phyloP scores from a whole-genome alignment of 2,888 invertebrate genomes.

The Myathropa florea region DNA sequence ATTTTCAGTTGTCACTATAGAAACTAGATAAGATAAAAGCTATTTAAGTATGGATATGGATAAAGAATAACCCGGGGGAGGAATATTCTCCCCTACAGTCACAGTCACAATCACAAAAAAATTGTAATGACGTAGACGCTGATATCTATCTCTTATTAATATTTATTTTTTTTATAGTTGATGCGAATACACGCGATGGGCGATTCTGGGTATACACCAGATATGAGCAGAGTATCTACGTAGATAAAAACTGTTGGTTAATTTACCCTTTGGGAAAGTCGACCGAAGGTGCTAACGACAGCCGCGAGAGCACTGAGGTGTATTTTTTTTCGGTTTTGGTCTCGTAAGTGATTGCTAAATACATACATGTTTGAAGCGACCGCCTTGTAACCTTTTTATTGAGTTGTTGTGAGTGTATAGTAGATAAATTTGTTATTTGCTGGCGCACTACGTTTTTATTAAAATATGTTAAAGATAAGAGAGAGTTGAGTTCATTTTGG shows the following conservation, averaged over 20 bases:
- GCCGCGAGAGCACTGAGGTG: constrained; percentile 10
- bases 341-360: constrained; percentile 57
- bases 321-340: constrained; percentile 9
- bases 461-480: constrained; percentile 38
- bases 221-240: constrained; percentile 33
- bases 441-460: constrained; percentile 22
- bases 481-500: constrained; percentile 32
- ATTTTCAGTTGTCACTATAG: constrained; percentile 62
- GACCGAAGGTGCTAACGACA: constrained; percentile 65
- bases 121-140: constrained; percentile 50
- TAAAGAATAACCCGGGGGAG: constrained; percentile 39
- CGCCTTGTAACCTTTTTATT: constrained; percentile 61
- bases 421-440: constrained; percentile 63
- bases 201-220: constrained; percentile 22
- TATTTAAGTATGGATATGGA: constrained; percentile 46
- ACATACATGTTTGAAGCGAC: constrained; percentile 55
- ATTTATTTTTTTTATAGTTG: constrained; percentile 27
- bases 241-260: constrained; percentile 52
- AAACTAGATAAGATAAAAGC: constrained; percentile 66
- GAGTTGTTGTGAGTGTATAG: constrained; percentile 46
- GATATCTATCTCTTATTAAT: constrained; percentile 20
- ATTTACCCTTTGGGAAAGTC: constrained; percentile 67
- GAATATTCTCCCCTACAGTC: neutral
- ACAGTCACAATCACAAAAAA: constrained; percentile 9
- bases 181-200: constrained; percentile 49